Conservation (phyloP, 2,113 vertebrate genomes). For the Calyptomena viridis region DNA sequence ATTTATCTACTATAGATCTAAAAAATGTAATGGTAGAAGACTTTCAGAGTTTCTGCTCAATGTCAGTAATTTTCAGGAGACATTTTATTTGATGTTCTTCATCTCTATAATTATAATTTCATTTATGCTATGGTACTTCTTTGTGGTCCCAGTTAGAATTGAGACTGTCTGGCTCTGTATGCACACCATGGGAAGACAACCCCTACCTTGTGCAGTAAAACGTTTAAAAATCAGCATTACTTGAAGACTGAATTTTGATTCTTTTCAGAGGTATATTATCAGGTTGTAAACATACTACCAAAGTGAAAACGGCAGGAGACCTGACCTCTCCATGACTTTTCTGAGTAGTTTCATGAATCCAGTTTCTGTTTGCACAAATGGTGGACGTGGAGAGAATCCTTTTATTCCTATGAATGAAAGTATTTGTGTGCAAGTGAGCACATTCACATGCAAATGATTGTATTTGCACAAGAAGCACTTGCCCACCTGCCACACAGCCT, state of each 20-base stretch:
- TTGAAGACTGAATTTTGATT: not conserved
- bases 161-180: not conserved
- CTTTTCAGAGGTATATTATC: not conserved
- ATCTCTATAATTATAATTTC: not conserved
- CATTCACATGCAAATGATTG: constrained; percentile 41
- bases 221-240: not conserved
- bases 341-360: not conserved
- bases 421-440: constrained; percentile 39
- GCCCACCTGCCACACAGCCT: constrained; percentile 8
- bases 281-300: not conserved
- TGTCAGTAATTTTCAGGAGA: not conserved
- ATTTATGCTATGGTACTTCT: not conserved
- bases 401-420: constrained; percentile 26
- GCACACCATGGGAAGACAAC: not conserved
- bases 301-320: not conserved
- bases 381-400: not conserved
- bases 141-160: not conserved
- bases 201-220: not conserved
- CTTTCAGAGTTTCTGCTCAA: not conserved
- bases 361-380: constrained; percentile 35
- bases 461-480: constrained; percentile 39
- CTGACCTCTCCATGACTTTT: not conserved
- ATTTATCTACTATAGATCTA: not conserved
- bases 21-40: not conserved
- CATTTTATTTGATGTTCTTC: not conserved